Evolutionary conservation across 2,113 vertebrate genomes (phyloP).

Genomic region (Scomber japonicus): DNA sequence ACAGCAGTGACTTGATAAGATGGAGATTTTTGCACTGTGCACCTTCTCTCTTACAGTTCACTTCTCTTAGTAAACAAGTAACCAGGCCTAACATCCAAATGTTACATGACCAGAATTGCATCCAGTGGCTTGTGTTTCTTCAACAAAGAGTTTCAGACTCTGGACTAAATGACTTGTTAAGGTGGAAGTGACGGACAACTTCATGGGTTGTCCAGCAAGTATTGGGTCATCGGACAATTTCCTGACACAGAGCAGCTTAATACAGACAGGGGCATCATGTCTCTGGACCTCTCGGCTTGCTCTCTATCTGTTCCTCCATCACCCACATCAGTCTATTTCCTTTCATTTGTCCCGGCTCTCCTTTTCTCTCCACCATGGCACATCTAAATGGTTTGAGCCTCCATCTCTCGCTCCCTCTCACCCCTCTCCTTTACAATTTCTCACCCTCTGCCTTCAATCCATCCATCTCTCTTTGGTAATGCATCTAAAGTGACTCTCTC

Average conservation of each 20-base stretch:
- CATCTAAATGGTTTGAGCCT: constrained; percentile 57
- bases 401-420: constrained; percentile 28
- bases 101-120: not conserved
- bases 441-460: constrained; percentile 44
- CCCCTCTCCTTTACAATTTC: constrained; percentile 49
- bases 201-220: constrained; percentile 42
- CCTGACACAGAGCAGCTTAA: constrained; percentile 63
- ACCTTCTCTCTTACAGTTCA: no score
- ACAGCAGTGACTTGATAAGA: no score
- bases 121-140: not conserved
- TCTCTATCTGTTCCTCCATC: constrained; percentile 57
- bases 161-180: constrained; percentile 21
- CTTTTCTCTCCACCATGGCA: constrained; percentile 49
- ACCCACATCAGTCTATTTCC: constrained; percentile 60
- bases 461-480: constrained; percentile 65
- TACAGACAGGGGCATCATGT: constrained; percentile 52
- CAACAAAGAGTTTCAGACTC: not conserved
- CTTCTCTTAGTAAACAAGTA: no score
- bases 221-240: constrained; percentile 64
- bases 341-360: constrained; percentile 49
- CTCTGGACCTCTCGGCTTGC: constrained; percentile 30
- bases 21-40: no score
- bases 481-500: constrained; percentile 49
- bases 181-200: constrained; percentile 30
- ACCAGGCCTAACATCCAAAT: no score